Evolutionary conservation across 2,113 vertebrate genomes (phyloP), one percentile per base, ranked within the genome.

Genomic region (Platichthys flesus): DNA sequence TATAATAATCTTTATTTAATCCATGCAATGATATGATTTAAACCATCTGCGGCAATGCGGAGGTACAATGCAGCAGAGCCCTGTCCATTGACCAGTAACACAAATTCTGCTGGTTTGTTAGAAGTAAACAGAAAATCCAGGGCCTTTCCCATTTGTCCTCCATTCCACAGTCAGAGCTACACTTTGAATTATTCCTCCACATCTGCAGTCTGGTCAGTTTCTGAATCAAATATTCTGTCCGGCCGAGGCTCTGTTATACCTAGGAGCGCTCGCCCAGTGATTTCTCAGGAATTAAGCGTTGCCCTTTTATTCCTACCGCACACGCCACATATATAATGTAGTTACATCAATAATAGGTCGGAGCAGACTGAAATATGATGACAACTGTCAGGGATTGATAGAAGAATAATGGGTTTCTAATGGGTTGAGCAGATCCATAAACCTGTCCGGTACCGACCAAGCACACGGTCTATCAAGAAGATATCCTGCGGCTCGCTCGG

Each of bases 161-260:
- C 64, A 56, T 42, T 67, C 47, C n/a, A 56, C 63, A 87, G 68
- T 67, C 18, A 18, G 15, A 79, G 28, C 13, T 55, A 26, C 26
- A 45, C 42, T 71, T 73, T 88, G 76, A 90, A 83, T 88, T 79
- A 88, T 90, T 90, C 76, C 65, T 65, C 55, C 73, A 67, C 66
- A 83, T 82, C 70, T 73, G 55, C 47, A 71, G 76, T 55, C 24
- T 60, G 37, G 55, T 56, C 71, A 21, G 1, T 76, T 58, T 82
- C 26, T 16, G 26, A 75, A 75, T 82, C 49, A 45, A 47, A 76
- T 73, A 67, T 66, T 70, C 66, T 42, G 70, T 24, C 59, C 63
- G 26, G 56, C 71, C 24, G 60, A 23, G 24, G 21, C 40, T 78
- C 23, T 67, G 20, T 65, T 65, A 6, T 18, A 65, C 56, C 37